These are phyloP conservation scores for Pteropus alecto DNA, from an alignment of 2,113 vertebrate species.

Conservation along the genomic window DNA sequence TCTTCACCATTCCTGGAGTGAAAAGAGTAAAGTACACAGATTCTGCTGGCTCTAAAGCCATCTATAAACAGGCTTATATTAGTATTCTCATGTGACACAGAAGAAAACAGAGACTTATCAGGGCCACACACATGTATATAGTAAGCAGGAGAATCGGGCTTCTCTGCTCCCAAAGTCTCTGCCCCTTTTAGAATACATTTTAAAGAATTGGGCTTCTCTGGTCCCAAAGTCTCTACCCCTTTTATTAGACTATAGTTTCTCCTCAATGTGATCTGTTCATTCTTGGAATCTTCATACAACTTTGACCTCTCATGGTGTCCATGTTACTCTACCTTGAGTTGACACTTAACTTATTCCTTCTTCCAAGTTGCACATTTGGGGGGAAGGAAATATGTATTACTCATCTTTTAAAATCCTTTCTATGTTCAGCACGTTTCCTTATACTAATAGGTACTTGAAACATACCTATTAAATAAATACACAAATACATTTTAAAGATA, in stretches of 20 bases:
- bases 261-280: not conserved
- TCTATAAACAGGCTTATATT: not conserved
- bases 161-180: not conserved
- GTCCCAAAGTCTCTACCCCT: accelerated
- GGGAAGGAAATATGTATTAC: not conserved
- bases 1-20: not conserved
- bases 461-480: not conserved
- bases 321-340: not conserved
- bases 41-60: not conserved
- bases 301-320: not conserved
- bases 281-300: not conserved
- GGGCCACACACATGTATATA: not conserved
- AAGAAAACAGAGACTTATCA: not conserved
- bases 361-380: not conserved
- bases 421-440: not conserved
- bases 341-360: not conserved
- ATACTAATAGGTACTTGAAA: not conserved
- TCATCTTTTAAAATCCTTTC: not conserved
- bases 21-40: not conserved
- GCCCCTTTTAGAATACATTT: accelerated
- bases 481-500: not conserved
- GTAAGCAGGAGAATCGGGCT: not conserved
- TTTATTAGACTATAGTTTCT: not conserved
- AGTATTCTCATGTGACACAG: not conserved
- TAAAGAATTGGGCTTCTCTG: not conserved